A percentile compares a stretch with the other conserved stretches of the same genome.
phyloP scores from a whole-genome alignment of 2,797 vertebrate species.

The Huso huso region DNA sequence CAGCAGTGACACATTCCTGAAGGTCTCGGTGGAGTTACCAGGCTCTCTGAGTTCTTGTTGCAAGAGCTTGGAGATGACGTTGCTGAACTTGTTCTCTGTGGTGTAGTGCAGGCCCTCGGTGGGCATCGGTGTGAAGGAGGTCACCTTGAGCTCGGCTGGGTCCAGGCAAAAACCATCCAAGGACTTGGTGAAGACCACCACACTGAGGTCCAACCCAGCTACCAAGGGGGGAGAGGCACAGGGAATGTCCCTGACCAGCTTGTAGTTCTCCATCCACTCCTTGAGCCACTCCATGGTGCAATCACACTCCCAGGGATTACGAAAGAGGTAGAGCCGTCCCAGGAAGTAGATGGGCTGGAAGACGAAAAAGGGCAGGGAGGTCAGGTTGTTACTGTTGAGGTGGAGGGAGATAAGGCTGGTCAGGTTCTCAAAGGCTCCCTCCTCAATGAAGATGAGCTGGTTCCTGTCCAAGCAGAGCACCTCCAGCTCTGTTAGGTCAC shows the following conservation, averaged over 20 bases:
- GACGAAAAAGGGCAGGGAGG: constrained; percentile 70
- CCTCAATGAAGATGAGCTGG: constrained; percentile 74
- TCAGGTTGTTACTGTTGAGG: constrained; percentile 89
- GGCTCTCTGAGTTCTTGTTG: constrained; percentile 61
- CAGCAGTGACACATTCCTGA: constrained; percentile 56
- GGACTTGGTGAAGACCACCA: constrained; percentile 63
- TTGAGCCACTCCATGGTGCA: constrained; percentile 85
- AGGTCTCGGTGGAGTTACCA: constrained; percentile 57
- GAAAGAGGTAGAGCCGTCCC: constrained; percentile 84
- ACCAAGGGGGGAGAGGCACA: constrained; percentile 82
- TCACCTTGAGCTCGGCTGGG: constrained; percentile 71
- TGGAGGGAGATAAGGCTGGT: constrained; percentile 86
- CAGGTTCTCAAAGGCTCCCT: constrained; percentile 87
- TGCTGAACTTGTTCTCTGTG: constrained; percentile 81
- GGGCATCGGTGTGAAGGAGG: constrained; percentile 43
- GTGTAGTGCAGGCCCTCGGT: constrained; percentile 49
- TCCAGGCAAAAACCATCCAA: constrained; percentile 71
- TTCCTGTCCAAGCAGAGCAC: constrained; percentile 90
- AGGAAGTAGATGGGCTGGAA: constrained; percentile 90
- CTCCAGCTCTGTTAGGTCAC: constrained; percentile 79
- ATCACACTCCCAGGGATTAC: constrained; percentile 90
- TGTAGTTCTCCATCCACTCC: constrained; percentile 88
- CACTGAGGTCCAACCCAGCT: constrained; percentile 72
- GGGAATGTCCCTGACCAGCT: constrained; percentile 76
- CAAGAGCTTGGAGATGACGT: constrained; percentile 81